Percentiles rank a stretch among this genome's conserved stretches.
These are phyloP conservation scores for Cryptotis parvus DNA, from an alignment of 2,113 vertebrate genomes.

Conservation along the genomic window DNA sequence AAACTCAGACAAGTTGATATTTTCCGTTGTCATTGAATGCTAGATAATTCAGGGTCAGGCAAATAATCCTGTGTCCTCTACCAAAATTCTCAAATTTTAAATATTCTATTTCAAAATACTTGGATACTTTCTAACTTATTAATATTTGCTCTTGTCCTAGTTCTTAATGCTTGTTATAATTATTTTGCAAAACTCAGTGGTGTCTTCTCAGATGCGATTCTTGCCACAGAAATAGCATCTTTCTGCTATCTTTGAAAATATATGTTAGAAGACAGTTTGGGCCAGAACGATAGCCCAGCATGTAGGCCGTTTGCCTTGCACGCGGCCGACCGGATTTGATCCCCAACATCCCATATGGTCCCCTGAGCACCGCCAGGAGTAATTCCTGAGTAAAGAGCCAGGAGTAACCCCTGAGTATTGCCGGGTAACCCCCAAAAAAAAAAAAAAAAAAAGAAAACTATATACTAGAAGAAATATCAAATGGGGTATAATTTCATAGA, in stretches of 20 bases:
- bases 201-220: neutral
- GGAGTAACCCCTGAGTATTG: too few species aligned
- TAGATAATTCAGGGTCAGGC: neutral
- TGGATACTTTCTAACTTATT: neutral
- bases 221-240: neutral
- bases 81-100: constrained; percentile 13
- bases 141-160: neutral
- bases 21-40: constrained; percentile 3
- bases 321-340: too few species aligned
- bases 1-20: constrained; percentile 29
- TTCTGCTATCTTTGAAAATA: neutral
- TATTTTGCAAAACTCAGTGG: neutral
- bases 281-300: too few species aligned
- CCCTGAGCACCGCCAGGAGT: too few species aligned
- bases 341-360: too few species aligned
- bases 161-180: neutral
- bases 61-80: neutral
- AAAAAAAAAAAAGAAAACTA: too few species aligned
- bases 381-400: too few species aligned
- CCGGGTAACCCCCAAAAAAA: too few species aligned
- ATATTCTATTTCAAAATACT: neutral
- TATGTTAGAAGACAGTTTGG: neutral
- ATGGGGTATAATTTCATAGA: neutral
- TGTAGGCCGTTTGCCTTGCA: too few species aligned
- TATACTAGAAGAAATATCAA: too few species aligned